Base-by-base conservation (phyloP, 1,140 invertebrate species). In the Cotesia typhae region DNA sequence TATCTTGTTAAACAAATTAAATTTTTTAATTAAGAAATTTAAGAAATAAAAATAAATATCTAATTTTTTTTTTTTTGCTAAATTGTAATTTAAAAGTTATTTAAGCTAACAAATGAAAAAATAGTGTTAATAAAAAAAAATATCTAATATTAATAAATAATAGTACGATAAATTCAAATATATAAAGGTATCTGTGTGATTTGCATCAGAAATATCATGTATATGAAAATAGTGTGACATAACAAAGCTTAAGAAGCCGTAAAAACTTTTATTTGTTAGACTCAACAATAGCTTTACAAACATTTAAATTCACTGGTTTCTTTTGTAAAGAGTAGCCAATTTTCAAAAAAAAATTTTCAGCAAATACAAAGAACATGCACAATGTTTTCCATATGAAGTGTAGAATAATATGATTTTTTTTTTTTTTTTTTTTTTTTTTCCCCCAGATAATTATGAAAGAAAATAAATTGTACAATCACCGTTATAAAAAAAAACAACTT, bases 291-390 rank as follows among this genome's bases (percentile, higher is more conserved):
- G 60, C 60, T 28, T 35, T 12, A 1, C 14, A 36, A 37, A 63
- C 60, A 63, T n/a, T 63, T 37, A 7, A 63, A n/a, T 63, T 38
- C 14, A 28, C 37, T 63, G 35, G 28, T 37, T 38, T 63, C 35
- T 63, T 63, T 37, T 63, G 37, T 63, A 37, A 20, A 35, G 28
- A 28, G 28, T 20, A 20, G 17, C 9, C 5, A 20, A 59, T 59
- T 59, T 59, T 59, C 9, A 59, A 6, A 59, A 59, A 47, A 10
- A 47, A 47, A 9, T 47, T 47, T 47, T 47, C 6, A 47, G 41
- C 10, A 0, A 47, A 47, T 47, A 47, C 10, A 47, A 7, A 47
- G 41, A 6, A 47, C 10, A 47, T 7, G 6, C 41, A 47, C 41
- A 47, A 47, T 7, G 41, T 47, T 47, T 47, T 47, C 6, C 5